phyloP scores from a whole-genome alignment of 2,113 vertebrate genomes.

The Myrmophylax atrothorax region DNA sequence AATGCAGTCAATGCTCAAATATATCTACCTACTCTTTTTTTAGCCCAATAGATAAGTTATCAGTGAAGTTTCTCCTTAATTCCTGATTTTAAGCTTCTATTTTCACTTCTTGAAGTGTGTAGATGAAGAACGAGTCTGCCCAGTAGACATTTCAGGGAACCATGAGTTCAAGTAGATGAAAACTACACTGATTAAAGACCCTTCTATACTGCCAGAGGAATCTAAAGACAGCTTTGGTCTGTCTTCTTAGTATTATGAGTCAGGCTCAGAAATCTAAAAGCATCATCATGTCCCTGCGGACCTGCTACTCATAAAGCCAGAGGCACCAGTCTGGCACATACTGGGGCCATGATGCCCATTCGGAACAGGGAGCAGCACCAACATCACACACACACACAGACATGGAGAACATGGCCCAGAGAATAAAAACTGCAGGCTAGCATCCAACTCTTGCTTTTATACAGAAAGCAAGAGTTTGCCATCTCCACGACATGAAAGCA shows the following conservation, averaged over 20 bases:
- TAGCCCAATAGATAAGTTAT: background rate
- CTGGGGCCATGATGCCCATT: accelerated
- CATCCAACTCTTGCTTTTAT: background rate
- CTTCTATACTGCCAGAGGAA: background rate
- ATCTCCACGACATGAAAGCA: background rate
- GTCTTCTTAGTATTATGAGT: background rate
- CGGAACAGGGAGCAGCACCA: background rate
- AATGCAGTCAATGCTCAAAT: background rate
- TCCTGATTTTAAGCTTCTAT: background rate
- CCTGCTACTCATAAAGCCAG: background rate
- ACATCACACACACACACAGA: background rate
- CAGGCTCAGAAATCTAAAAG: background rate
- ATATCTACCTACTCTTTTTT: background rate
- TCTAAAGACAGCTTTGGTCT: background rate
- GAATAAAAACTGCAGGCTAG: background rate
- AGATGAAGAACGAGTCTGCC: background rate
- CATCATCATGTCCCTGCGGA: background rate
- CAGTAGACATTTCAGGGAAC: background rate
- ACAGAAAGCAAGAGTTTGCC: background rate
- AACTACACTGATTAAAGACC: background rate
- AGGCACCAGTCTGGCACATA: accelerated
- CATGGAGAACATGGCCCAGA: background rate
- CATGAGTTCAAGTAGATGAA: background rate
- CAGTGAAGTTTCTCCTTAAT: background rate
- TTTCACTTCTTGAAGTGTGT: background rate